Base-by-base conservation (phyloP, 2,888 invertebrate genomes). In the Polylopha cassiicola region DNA sequence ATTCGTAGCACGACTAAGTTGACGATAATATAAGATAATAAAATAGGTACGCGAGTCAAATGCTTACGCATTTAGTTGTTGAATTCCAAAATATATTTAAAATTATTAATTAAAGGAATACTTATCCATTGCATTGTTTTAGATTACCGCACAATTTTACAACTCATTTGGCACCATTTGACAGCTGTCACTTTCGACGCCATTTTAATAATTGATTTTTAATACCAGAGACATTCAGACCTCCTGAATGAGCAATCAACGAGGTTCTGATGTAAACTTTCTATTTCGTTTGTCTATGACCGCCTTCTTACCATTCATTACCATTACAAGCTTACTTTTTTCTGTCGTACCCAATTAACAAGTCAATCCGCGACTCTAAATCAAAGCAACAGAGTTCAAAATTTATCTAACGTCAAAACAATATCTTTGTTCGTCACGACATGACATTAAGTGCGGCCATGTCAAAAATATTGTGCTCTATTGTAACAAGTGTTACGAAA, bases 221-320 rank as follows among this genome's bases (percentile, higher is more conserved):
- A 34, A 41, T 24, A 21, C 34, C 28, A 26, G 13, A 36, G 20
- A 26, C 41, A 41, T 26, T 36, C 36, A 36, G 41, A 49, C 23
- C 29, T 22, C 18, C 48, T 47, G 61, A 65, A 64, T 62, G 53
- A 61, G 59, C 59, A 65, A 67, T 65, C 61, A 63, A 55, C 49
- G 58, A 51, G 39, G 37, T 39, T 45, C 39, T 47, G 46, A 54
- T 59, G 60, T 63, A 44, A 43, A 64, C 73, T 74, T 74, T 74
- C 71, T 58, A 62, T 73, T 72, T 73, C 63, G 44, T 65, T 72
- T 65, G 66, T 66, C 51, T 61, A 61, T 57, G 50, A 56, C 59
- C 53, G 23, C 32, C 39, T 33, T 30, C 30, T 30, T 44, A 36
- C 33, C 28, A 43, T 46, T 48, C 41, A 38, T 53, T 53, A 48